These are phyloP conservation scores for Pachliopta kotzebuea DNA, from an alignment of 2,888 invertebrate species.

Conservation along the genomic window DNA sequence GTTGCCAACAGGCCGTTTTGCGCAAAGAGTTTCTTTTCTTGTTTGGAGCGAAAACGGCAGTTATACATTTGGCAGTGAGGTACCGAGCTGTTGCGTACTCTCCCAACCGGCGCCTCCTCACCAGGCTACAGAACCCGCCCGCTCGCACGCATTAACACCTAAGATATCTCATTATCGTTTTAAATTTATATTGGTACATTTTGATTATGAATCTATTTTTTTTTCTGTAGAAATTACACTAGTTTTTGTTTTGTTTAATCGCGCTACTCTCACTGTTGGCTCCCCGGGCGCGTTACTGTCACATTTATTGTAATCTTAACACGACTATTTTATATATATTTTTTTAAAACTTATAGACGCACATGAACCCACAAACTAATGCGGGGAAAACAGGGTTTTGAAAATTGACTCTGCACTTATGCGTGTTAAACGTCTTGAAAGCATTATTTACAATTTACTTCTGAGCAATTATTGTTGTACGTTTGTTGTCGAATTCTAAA, in stretches of 20 bases:
- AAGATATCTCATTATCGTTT: slow-evolving; percentile 69
- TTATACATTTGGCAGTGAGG: slow-evolving; percentile 34
- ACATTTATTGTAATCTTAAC: slow-evolving; percentile 71
- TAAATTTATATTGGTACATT: slow-evolving; percentile 86
- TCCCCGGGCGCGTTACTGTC: slow-evolving; percentile 60
- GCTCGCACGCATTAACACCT: slow-evolving; percentile 66
- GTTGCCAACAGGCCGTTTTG: slow-evolving; percentile 22
- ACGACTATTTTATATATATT: slow-evolving; percentile 59
- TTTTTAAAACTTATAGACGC: slow-evolving; percentile 62
- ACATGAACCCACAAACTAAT: slow-evolving; percentile 62
- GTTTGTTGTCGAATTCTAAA: slow-evolving; percentile 7
- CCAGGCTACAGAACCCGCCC: slow-evolving; percentile 41
- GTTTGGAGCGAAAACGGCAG: slow-evolving; percentile 28
- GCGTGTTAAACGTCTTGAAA: slow-evolving; percentile 52
- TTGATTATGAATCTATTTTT: slow-evolving; percentile 84
- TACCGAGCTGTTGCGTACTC: slow-evolving; percentile 33
- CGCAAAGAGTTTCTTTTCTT: background rate
- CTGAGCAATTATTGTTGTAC: slow-evolving; percentile 24
- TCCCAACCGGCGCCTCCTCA: slow-evolving; percentile 9
- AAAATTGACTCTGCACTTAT: slow-evolving; percentile 58
- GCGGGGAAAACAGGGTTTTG: slow-evolving; percentile 59
- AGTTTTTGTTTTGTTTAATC: slow-evolving; percentile 59
- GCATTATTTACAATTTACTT: slow-evolving; percentile 33
- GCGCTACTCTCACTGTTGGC: slow-evolving; percentile 67
- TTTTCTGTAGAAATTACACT: slow-evolving; percentile 81